phyloP scores from a whole-genome alignment of 2,113 vertebrate species.

The Osmerus eperlanus region DNA sequence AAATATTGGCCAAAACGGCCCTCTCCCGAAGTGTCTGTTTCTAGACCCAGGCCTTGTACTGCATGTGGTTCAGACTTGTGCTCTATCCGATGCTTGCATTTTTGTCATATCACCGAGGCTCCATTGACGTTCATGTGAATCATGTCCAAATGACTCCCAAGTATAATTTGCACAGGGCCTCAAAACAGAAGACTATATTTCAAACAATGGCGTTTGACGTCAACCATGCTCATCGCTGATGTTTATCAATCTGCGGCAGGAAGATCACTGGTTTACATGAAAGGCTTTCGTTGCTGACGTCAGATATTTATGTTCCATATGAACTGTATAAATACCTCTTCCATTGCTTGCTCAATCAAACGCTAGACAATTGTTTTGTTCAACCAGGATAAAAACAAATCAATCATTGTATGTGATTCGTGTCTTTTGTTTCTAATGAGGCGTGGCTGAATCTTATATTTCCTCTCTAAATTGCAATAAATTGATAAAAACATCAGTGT shows the following conservation, averaged over 20 bases:
- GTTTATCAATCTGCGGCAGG: background rate
- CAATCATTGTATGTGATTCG: background rate
- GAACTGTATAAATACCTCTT: background rate
- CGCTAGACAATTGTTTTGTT: background rate
- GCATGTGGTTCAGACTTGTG: background rate
- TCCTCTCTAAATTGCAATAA: constrained; percentile 6
- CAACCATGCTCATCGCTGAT: constrained; percentile 13
- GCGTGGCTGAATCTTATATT: constrained; percentile 3
- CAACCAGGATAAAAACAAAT: background rate
- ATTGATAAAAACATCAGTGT: background rate
- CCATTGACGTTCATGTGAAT: background rate
- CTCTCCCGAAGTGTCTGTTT: background rate
- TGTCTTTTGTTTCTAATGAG: constrained; percentile 6
- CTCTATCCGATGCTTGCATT: background rate
- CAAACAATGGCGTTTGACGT: background rate
- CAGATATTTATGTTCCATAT: background rate
- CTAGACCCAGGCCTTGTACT: background rate
- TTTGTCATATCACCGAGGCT: background rate
- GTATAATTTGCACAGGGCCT: background rate
- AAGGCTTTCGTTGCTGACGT: background rate
- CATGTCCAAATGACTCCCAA: background rate
- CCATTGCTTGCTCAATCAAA: background rate
- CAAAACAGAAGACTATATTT: background rate
- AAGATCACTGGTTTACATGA: constrained; percentile 1
- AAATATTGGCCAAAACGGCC: constrained; percentile 9